Evolutionary conservation across 1,140 invertebrate species (phyloP).

Genomic region (Mactra quadrangularis): DNA sequence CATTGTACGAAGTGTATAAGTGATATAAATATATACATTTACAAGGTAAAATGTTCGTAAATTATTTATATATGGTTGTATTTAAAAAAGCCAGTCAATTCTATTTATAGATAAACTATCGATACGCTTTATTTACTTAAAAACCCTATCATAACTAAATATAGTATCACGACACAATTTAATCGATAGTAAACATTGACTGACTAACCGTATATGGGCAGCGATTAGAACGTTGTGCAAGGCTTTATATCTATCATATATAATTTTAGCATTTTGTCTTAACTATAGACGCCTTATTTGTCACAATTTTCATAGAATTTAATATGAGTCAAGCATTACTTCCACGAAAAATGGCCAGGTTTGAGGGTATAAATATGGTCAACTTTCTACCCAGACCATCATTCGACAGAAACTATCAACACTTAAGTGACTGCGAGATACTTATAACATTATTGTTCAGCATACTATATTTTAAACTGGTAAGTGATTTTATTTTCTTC

Average conservation of each 20-base stretch:
- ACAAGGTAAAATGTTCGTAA: no score
- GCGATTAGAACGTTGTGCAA: no score
- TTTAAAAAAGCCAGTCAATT: no score
- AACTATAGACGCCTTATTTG: neutral
- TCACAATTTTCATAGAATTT: slow-evolving; percentile 9
- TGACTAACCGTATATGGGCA: neutral
- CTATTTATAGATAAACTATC: no score
- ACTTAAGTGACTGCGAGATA: neutral
- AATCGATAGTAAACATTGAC: slow-evolving; percentile 3
- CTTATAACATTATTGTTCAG: neutral
- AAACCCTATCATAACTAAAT: no score
- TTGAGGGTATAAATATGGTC: slow-evolving; percentile 5
- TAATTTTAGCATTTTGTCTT: neutral
- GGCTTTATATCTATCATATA: neutral
- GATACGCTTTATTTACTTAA: no score
- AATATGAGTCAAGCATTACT: neutral
- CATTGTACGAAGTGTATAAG: no score
- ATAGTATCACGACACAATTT: no score
- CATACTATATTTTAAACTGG: neutral
- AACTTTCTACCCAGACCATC: no score
- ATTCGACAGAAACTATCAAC: neutral
- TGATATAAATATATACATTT: no score
- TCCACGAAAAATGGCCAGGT: neutral
- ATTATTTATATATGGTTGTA: no score
- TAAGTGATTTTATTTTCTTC: neutral